Conservation (phyloP, 2,113 vertebrate species). For the Anser cygnoides region DNA sequence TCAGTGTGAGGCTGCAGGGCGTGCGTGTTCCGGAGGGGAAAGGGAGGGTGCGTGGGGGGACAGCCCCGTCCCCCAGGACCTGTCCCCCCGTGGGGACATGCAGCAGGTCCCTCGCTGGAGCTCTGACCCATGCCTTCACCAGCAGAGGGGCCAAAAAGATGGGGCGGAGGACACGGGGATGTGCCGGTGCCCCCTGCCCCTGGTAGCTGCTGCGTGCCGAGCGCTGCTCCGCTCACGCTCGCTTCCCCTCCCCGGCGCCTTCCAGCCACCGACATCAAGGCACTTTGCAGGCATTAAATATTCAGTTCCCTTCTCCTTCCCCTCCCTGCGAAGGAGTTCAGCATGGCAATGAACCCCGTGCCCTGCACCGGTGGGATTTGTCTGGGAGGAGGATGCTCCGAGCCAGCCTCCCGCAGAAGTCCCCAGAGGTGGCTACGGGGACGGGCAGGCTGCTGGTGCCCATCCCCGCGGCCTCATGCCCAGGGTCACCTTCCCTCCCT, state of each 20-base stretch:
- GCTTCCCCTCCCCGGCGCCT: background rate
- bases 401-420: background rate
- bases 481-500: background rate
- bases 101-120: background rate
- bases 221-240: background rate
- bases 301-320: constrained; percentile 27
- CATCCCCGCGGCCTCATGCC: background rate
- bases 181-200: accelerated
- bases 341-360: background rate
- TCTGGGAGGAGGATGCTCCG: background rate
- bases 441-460: background rate
- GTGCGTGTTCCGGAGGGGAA: no score
- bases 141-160: background rate
- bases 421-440: background rate
- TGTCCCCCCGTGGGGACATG: accelerated
- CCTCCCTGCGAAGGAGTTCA: background rate
- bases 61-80: no score
- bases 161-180: accelerated
- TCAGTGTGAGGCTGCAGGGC: background rate
- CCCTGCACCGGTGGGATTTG: accelerated
- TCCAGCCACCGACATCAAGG: background rate
- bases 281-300: constrained; percentile 43
- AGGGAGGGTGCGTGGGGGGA: background rate
- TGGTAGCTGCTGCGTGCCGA: accelerated
- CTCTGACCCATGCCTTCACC: no score